These are phyloP conservation scores for Simalia tracyae DNA, from an alignment of 2,797 vertebrate genomes.

Conservation along the genomic window DNA sequence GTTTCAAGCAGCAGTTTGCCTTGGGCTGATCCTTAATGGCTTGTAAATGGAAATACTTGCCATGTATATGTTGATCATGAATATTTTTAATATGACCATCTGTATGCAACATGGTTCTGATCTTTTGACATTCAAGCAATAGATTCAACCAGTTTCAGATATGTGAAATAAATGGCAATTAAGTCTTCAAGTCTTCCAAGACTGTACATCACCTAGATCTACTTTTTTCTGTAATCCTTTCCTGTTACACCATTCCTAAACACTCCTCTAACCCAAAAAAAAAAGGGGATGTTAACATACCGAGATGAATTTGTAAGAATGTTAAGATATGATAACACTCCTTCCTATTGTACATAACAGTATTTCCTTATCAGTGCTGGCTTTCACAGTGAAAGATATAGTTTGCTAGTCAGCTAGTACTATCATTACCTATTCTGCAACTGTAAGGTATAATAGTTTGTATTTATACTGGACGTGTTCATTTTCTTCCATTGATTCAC, in stretches of 20 bases:
- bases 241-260: constrained; percentile 12
- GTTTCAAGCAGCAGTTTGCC: not conserved
- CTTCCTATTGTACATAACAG: constrained; percentile 13
- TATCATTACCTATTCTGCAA: not conserved
- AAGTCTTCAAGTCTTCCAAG: not conserved
- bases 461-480: not conserved
- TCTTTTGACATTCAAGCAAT: not conserved
- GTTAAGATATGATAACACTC: constrained; percentile 17
- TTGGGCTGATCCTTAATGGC: not conserved
- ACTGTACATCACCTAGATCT: not conserved
- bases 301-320: constrained; percentile 5
- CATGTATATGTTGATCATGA: not conserved
- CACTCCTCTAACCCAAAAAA: not conserved
- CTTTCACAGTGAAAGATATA: not conserved
- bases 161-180: not conserved
- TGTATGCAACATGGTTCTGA: not conserved
- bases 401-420: not conserved
- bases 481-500: not conserved
- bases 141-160: not conserved
- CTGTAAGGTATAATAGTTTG: not conserved
- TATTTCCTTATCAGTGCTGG: not conserved
- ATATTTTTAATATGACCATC: not conserved
- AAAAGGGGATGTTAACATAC: constrained; percentile 16
- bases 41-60: not conserved
- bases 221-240: not conserved